These are phyloP conservation scores for Coregonus sp. DNA, from an alignment of 2,797 vertebrate genomes.

Conservation along the genomic window DNA sequence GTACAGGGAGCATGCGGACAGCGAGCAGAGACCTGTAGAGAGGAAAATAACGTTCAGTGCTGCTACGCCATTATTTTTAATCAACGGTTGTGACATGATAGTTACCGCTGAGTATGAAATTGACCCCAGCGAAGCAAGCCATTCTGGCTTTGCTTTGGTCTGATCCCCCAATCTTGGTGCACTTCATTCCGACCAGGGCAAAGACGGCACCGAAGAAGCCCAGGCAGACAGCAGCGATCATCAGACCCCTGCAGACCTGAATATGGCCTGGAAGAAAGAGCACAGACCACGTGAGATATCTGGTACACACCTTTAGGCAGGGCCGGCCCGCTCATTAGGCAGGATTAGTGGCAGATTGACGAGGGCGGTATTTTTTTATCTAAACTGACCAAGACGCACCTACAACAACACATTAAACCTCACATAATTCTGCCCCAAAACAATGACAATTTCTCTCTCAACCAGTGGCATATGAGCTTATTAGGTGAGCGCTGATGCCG, in stretches of 20 bases:
- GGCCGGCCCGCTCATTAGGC: too few species aligned
- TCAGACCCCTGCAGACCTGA: slow-evolving; percentile 92
- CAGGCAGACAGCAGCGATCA: slow-evolving; percentile 89
- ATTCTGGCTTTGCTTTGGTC: slow-evolving; percentile 88
- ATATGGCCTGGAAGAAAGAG: slow-evolving; percentile 83
- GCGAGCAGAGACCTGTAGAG: slow-evolving; percentile 85
- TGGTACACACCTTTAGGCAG: neutral
- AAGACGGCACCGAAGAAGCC: slow-evolving; percentile 88
- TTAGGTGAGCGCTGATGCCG: too few species aligned
- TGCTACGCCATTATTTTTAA: neutral
- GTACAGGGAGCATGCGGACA: slow-evolving; percentile 91
- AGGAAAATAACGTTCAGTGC: slow-evolving; percentile 1
- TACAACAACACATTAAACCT: too few species aligned
- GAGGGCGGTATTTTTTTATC: too few species aligned
- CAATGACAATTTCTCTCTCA: too few species aligned
- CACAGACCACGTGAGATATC: neutral
- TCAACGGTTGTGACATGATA: slow-evolving; percentile 17
- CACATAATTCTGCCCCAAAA: too few species aligned
- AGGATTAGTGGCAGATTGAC: too few species aligned
- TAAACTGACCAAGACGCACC: too few species aligned
- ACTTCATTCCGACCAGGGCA: slow-evolving; percentile 94
- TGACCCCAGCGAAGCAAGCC: slow-evolving; percentile 83
- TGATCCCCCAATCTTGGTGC: slow-evolving; percentile 91
- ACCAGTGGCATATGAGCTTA: too few species aligned
- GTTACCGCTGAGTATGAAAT: slow-evolving; percentile 91